These are phyloP conservation scores for Erannis defoliaria DNA, from an alignment of 2,888 invertebrate genomes.

Conservation along the genomic window DNA sequence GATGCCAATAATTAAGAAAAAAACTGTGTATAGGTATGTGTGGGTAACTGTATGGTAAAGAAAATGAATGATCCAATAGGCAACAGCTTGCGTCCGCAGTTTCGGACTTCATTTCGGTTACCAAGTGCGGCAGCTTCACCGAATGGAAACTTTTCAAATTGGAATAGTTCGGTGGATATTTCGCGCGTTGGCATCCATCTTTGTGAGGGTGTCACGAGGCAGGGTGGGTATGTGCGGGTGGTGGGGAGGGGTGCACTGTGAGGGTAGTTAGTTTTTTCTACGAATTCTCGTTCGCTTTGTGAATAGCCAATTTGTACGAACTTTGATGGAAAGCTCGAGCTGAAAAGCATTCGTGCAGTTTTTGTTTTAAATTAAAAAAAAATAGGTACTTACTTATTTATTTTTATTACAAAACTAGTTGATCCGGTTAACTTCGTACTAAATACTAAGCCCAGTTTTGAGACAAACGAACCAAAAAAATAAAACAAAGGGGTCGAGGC, in stretches of 20 bases:
- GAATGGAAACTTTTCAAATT: constrained; percentile 81
- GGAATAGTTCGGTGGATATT: constrained; percentile 82
- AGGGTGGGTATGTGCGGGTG: constrained; percentile 38
- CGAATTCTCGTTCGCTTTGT: constrained; percentile 67
- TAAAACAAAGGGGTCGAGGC: neutral
- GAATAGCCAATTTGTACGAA: constrained; percentile 65
- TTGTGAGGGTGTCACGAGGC: constrained; percentile 62
- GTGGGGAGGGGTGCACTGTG: constrained; percentile 45
- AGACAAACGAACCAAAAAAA: no score
- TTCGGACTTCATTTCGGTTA: constrained; percentile 66
- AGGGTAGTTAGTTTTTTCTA: constrained; percentile 68
- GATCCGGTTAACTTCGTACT: no score
- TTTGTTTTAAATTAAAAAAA: constrained; percentile 19
- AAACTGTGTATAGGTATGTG: neutral
- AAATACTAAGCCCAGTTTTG: no score
- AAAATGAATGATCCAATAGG: neutral
- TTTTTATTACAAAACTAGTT: no score
- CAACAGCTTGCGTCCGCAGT: constrained; percentile 19
- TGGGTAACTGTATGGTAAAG: neutral
- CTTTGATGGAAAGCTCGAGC: constrained; percentile 51
- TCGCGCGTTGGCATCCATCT: constrained; percentile 75
- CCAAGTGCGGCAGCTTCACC: constrained; percentile 69
- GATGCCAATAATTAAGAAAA: no score
- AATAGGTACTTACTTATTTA: constrained; percentile 24
- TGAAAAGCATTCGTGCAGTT: constrained; percentile 31